Conservation (phyloP, 2,797 vertebrate genomes). For the Mormyrops attenuatus region DNA sequence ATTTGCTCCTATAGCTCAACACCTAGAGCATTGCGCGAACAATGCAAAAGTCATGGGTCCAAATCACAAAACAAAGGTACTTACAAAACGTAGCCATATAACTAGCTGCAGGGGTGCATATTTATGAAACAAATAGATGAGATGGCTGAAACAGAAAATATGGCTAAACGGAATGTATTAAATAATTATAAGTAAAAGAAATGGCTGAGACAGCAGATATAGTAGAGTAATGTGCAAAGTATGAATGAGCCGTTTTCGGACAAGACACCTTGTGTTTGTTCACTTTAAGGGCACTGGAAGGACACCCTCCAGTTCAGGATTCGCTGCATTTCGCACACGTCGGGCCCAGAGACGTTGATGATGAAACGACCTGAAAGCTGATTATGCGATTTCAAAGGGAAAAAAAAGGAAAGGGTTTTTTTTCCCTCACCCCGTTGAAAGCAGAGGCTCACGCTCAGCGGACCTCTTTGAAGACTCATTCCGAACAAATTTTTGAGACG, state of each 20-base stretch:
- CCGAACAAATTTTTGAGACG: slow-evolving; percentile 44
- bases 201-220: background rate
- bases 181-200: background rate
- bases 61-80: background rate
- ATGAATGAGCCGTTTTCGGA: background rate
- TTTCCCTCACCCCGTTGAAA: slow-evolving; percentile 47
- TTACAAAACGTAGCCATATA: background rate
- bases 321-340: background rate
- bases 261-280: background rate
- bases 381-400: slow-evolving; percentile 40
- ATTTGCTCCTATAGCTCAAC: background rate
- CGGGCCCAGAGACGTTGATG: slow-evolving; percentile 19
- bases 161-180: background rate
- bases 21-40: background rate
- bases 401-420: slow-evolving; percentile 48
- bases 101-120: background rate
- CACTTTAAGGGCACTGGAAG: background rate
- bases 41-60: background rate
- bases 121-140: background rate
- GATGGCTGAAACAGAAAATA: background rate
- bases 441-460: slow-evolving; percentile 47
- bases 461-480: slow-evolving; percentile 67
- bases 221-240: background rate
- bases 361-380: slow-evolving; percentile 33
- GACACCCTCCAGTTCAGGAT: background rate